Evolutionary conservation across 2,797 vertebrate species (phyloP).

Genomic region (Poecile montanus): DNA sequence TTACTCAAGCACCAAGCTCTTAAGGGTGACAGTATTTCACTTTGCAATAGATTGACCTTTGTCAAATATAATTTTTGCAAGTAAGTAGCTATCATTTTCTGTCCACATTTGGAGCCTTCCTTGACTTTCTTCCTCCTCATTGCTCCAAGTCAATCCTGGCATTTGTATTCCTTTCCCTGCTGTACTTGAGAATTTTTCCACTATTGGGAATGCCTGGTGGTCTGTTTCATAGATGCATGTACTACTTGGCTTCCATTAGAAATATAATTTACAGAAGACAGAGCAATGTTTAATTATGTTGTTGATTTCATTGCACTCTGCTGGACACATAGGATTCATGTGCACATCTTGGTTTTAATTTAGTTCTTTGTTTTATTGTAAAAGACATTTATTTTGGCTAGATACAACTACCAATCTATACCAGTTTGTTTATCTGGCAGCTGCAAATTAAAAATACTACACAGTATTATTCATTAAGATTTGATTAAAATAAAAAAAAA

Average conservation of each 20-base stretch:
- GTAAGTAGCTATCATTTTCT: not conserved
- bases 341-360: not conserved
- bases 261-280: constrained; percentile 29
- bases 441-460: not conserved
- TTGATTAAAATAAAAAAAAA: not conserved
- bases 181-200: not conserved
- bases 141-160: not conserved
- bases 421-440: not conserved
- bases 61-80: not conserved
- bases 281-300: constrained; percentile 29
- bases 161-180: not conserved
- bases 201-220: constrained; percentile 24
- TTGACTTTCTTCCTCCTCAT: not conserved
- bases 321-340: not conserved
- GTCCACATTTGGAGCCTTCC: not conserved
- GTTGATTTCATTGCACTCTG: not conserved
- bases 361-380: not conserved
- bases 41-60: not conserved
- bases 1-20: not conserved
- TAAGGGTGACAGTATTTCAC: not conserved
- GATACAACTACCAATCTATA: not conserved
- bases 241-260: constrained; percentile 19
- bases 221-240: constrained; percentile 36
- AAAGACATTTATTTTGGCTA: not conserved
- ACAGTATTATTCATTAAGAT: not conserved